Evolutionary conservation across 2,113 vertebrate species (phyloP).

Genomic region (Hippocampus zosterae): DNA sequence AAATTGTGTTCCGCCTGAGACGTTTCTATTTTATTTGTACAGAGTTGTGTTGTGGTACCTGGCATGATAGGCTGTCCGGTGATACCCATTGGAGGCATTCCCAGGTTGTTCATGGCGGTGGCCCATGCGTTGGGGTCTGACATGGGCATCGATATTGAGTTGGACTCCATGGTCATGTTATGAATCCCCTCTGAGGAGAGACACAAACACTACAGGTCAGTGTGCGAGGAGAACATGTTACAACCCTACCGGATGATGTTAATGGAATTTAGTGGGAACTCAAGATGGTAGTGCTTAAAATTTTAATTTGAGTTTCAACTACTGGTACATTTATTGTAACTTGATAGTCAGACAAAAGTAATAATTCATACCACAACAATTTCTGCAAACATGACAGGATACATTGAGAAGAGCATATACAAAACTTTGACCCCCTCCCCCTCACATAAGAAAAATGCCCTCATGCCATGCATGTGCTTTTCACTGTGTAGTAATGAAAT

Average conservation of each 20-base stretch:
- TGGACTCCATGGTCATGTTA: slow-evolving; percentile 83
- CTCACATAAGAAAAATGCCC: no score
- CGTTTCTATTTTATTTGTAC: neutral
- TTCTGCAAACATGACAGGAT: no score
- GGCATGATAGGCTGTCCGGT: slow-evolving; percentile 85
- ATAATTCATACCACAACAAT: no score
- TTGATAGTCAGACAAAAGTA: no score
- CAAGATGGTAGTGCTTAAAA: no score
- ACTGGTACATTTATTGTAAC: no score
- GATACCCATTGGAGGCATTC: slow-evolving; percentile 89
- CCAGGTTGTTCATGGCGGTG: slow-evolving; percentile 96
- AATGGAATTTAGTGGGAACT: neutral
- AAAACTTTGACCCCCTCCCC: no score
- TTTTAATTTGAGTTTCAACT: neutral
- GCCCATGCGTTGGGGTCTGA: slow-evolving; percentile 89
- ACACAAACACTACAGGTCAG: slow-evolving; percentile 6
- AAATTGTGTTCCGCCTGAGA: neutral
- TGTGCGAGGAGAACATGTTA: slow-evolving; percentile 2
- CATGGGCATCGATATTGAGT: slow-evolving; percentile 85
- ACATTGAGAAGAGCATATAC: no score
- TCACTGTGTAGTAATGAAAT: no score
- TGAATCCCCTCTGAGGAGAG: slow-evolving; percentile 75
- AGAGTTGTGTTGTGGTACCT: slow-evolving; percentile 65
- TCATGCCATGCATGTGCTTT: no score
- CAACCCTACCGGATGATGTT: neutral